A percentile compares a stretch with the other conserved stretches of the same genome.
These are phyloP conservation scores for Lucilia cuprina DNA, from an alignment of 1,140 invertebrate species.

Conservation along the genomic window DNA sequence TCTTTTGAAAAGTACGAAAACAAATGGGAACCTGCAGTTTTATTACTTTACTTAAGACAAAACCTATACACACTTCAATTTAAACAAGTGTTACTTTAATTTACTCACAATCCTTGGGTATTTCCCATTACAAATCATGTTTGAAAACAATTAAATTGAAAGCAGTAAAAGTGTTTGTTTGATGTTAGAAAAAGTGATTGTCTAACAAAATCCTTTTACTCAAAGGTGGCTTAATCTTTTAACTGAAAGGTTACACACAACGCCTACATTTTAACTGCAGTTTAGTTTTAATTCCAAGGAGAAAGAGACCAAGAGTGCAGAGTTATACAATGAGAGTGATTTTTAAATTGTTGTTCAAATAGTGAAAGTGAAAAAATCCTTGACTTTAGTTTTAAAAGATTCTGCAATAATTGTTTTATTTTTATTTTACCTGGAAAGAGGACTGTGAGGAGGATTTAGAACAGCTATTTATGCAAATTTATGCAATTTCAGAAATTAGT, in stretches of 20 bases:
- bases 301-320: neutral
- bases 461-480: neutral
- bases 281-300: neutral
- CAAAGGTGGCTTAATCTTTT: constrained; percentile 16
- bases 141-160: neutral
- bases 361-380: neutral
- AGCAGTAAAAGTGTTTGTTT: neutral
- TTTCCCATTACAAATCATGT: constrained; percentile 10
- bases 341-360: neutral
- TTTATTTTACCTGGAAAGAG: no score
- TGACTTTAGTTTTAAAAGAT: neutral
- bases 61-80: neutral
- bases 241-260: constrained; percentile 32
- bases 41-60: constrained; percentile 16
- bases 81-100: neutral
- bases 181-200: neutral
- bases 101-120: neutral
- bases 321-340: no score
- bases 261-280: constrained; percentile 7
- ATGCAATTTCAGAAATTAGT: neutral
- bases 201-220: constrained; percentile 11
- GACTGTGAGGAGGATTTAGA: neutral
- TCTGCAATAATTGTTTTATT: no score
- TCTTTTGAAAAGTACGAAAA: neutral
- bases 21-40: constrained; percentile 4